These are phyloP conservation scores for Chlorospingus flavigularis DNA, from an alignment of 2,797 vertebrate species.

Conservation along the genomic window DNA sequence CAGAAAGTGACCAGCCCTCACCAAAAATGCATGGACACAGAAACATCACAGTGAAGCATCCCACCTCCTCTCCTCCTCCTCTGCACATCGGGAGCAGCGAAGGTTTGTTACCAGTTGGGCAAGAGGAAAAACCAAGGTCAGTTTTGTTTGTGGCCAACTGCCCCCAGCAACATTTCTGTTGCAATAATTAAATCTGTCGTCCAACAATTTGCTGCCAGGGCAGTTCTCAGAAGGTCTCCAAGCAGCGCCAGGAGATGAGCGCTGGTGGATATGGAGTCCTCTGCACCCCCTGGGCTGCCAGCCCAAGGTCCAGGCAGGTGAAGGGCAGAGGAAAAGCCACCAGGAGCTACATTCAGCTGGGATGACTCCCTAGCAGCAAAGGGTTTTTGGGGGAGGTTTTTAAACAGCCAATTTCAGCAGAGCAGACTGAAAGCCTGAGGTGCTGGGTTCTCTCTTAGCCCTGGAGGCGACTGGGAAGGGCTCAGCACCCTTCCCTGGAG, in stretches of 20 bases:
- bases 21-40: rapidly evolving
- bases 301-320: not conserved
- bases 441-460: not conserved
- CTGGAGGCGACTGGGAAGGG: not conserved
- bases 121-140: constrained; percentile 55
- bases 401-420: not conserved
- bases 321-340: not conserved
- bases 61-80: not conserved
- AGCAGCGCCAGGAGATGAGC: not conserved
- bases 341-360: not conserved
- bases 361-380: not conserved
- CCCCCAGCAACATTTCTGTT: constrained; percentile 15
- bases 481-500: not conserved
- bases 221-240: constrained; percentile 28
- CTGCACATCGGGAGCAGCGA: rapidly evolving
- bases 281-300: not conserved
- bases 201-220: not conserved
- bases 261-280: not conserved
- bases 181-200: constrained; percentile 54
- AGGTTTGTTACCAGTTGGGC: not conserved
- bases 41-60: not conserved
- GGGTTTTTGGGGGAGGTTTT: not conserved
- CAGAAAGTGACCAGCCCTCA: not conserved
- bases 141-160: constrained; percentile 43
- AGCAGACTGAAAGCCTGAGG: rapidly evolving